These are phyloP conservation scores for Hydrophis major DNA, from an alignment of 2,797 vertebrate genomes.

Conservation along the genomic window DNA sequence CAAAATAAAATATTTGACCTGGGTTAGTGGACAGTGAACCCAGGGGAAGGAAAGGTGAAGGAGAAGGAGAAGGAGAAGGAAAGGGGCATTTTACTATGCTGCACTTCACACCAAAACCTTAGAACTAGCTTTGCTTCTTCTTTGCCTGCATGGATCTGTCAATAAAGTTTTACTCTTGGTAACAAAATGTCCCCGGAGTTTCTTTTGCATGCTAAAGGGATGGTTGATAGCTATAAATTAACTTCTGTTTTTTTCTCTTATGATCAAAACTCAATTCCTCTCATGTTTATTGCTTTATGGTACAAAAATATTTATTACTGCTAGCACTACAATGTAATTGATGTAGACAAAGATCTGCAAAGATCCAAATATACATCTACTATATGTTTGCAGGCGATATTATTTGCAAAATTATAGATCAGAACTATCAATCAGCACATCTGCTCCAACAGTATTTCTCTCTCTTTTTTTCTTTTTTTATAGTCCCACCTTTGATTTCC, in stretches of 20 bases:
- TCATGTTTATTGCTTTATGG: background rate
- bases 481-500: constrained; percentile 89
- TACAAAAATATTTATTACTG: background rate
- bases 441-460: background rate
- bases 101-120: too few species aligned
- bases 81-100: too few species aligned
- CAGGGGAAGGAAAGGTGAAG: too few species aligned
- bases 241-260: background rate
- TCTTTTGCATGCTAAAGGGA: background rate
- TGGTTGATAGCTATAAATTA: background rate
- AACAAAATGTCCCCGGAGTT: background rate
- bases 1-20: too few species aligned
- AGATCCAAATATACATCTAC: background rate
- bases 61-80: too few species aligned
- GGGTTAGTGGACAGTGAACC: too few species aligned
- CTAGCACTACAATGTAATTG: background rate
- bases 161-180: background rate
- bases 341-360: background rate
- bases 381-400: background rate
- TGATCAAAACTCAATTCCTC: background rate
- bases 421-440: rapidly evolving
- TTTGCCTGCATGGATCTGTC: too few species aligned
- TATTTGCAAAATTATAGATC: background rate
- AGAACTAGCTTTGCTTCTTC: too few species aligned
- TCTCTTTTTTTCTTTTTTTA: constrained; percentile 5